A percentile compares a stretch with the other conserved stretches of the same genome.
Evolutionary conservation across 2,113 vertebrate genomes (phyloP).

Genomic region (Takifugu bimaculatus): DNA sequence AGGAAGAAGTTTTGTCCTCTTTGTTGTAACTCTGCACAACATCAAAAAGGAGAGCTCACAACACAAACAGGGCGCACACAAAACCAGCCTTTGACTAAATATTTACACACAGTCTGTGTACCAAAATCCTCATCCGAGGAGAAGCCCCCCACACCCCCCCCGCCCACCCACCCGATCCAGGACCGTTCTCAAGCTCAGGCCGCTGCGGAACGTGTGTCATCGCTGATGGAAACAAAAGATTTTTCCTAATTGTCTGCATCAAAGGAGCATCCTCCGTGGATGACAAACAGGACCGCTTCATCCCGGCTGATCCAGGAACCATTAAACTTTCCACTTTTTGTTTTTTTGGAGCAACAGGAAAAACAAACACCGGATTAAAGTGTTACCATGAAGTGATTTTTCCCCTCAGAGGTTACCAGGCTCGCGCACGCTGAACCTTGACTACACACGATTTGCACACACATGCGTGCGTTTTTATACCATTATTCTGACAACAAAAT

Average conservation of each 20-base stretch:
- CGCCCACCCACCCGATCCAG: too few species aligned
- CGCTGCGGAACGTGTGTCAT: constrained; percentile 14
- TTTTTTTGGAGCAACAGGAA: constrained; percentile 38
- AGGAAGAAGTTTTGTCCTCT: constrained; percentile 20
- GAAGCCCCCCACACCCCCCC: constrained; percentile 2
- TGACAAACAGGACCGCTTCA: constrained; percentile 22
- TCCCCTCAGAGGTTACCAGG: constrained; percentile 35
- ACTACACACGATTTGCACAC: constrained; percentile 10
- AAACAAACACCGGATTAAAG: constrained; percentile 66
- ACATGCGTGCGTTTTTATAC: constrained; percentile 30
- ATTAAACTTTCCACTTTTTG: constrained; percentile 57
- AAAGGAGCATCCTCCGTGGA: constrained; percentile 11
- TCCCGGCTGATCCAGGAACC: constrained; percentile 21
- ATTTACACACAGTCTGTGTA: constrained; percentile 19
- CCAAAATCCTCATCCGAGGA: constrained; percentile 9
- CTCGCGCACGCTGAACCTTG: constrained; percentile 36
- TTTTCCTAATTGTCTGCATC: constrained; percentile 30
- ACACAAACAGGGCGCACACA: background rate
- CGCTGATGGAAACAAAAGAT: constrained; percentile 38
- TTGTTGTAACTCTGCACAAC: constrained; percentile 28
- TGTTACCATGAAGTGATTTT: constrained; percentile 64
- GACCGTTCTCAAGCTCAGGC: constrained; percentile 13
- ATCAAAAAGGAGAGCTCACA: constrained; percentile 23
- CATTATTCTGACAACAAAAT: constrained; percentile 51
- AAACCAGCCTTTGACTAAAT: constrained; percentile 16